Base-by-base conservation (phyloP, 2,113 vertebrate genomes). In the Notiomystis cincta region DNA sequence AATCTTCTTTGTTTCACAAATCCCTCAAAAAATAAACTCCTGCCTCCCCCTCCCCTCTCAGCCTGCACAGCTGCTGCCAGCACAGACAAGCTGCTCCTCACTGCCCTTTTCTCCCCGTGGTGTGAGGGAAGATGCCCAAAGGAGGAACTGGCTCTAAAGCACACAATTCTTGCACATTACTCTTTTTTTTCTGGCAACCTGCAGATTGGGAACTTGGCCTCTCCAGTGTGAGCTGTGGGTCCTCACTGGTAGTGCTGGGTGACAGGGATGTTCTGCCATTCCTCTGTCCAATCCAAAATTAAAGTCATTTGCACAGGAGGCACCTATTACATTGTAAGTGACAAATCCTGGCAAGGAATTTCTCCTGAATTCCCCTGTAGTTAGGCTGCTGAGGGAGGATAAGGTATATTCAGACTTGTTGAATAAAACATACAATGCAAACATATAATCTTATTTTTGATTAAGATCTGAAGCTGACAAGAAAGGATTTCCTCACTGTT, bases 1-100 rank as follows among this genome's bases (percentile, higher is more conserved):
- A 71, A 93, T 67, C 90, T 33, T 42, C 87, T 87, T 94, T 93
- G 92, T 96, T 92, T 64, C 71, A 73, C 64, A 94, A 77, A 96
- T 78, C 90, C 88, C 76, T 87, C 71, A 58, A 77, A 77, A 93
- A 66, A 88, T n/a, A 50, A 90, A 17, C 48, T 78, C 51, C 65
- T 7, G 3, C 62, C 65, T 81, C 72, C 62, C 61, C 54, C 65
- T 90, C 64, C 53, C 87, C 23, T 40, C 28, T 58, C 28, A 21
- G 10, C 73, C 0, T 19, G 76, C 58, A 8, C 50, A 84, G 70
- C 91, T 96, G 93, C 82, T 78, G 58, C 2, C 5, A 47, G 38
- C 15, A 89, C 21, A 78, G 15, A 33, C 51, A 84, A 45, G 61
- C 45, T 82, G 82, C 2, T 88, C 89, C 87, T 60, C 2, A 0